These are phyloP conservation scores for Lasioglossum oenotherae DNA, from an alignment of 2,888 invertebrate genomes.

Conservation along the genomic window DNA sequence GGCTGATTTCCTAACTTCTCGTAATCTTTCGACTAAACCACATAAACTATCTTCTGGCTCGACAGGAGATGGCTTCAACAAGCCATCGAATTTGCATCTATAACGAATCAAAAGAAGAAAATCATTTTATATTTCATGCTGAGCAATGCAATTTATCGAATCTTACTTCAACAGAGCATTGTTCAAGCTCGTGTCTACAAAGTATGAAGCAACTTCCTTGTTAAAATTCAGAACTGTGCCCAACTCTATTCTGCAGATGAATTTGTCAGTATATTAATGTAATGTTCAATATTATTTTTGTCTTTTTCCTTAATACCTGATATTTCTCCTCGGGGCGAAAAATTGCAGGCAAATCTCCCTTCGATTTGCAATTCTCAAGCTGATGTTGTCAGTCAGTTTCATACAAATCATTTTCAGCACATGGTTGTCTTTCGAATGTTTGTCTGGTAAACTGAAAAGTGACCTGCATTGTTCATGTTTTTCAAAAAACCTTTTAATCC, in stretches of 20 bases:
- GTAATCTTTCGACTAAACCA: slow-evolving; percentile 58
- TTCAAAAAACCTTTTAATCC: neutral
- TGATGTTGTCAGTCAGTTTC: slow-evolving; percentile 69
- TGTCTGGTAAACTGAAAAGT: slow-evolving; percentile 3
- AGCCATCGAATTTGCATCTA: slow-evolving; percentile 62
- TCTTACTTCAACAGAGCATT: slow-evolving; percentile 45
- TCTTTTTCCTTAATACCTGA: slow-evolving; percentile 58
- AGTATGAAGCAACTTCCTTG: slow-evolving; percentile 56
- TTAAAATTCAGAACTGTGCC: slow-evolving; percentile 69
- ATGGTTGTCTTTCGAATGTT: slow-evolving; percentile 10
- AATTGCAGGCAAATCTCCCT: slow-evolving; percentile 69
- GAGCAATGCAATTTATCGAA: neutral
- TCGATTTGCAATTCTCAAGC: slow-evolving; percentile 68
- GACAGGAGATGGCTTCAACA: slow-evolving; percentile 25
- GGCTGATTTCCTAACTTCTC: slow-evolving; percentile 36
- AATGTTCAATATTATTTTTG: neutral
- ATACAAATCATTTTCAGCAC: slow-evolving; percentile 70
- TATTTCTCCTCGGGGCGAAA: slow-evolving; percentile 50
- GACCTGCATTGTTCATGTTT: neutral
- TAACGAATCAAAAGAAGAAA: neutral
- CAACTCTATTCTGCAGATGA: slow-evolving; percentile 68
- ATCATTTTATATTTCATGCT: neutral
- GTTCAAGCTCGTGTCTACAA: slow-evolving; percentile 56
- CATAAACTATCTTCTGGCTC: slow-evolving; percentile 55
- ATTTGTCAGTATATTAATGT: neutral